Percentiles rank a stretch among this genome's conserved stretches.
Conservation (phyloP, 2,888 invertebrate genomes). For the Psylliodes chrysocephalus region DNA sequence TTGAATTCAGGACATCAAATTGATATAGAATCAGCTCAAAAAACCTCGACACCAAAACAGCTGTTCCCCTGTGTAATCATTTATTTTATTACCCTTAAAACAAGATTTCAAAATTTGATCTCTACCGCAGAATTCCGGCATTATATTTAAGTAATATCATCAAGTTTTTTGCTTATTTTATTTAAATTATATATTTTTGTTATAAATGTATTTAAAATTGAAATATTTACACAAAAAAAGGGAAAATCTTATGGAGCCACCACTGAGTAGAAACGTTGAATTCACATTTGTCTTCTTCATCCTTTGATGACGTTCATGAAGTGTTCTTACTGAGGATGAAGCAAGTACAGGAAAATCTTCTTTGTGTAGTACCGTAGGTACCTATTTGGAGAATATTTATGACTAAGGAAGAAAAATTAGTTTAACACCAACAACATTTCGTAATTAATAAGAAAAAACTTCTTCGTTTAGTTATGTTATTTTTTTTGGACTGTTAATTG, state of each 20-base stretch:
- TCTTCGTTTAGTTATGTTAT: conserved; percentile 9
- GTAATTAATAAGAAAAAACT: neutral
- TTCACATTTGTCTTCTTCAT: neutral
- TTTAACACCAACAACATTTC: neutral
- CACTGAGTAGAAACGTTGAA: neutral
- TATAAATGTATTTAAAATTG: too few species aligned
- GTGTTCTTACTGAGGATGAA: neutral
- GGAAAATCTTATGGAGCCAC: neutral
- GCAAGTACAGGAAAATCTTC: conserved; percentile 1
- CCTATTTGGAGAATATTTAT: conserved; percentile 1
- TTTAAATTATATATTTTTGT: too few species aligned
- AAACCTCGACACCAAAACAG: too few species aligned
- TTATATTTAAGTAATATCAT: too few species aligned
- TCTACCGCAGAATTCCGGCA: too few species aligned
- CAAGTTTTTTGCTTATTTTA: too few species aligned
- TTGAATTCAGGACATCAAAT: too few species aligned
- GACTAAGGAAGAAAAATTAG: conserved; percentile 4
- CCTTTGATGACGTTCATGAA: neutral
- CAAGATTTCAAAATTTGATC: too few species aligned
- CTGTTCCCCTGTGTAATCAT: too few species aligned
- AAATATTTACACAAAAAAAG: too few species aligned
- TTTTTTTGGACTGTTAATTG: conserved; percentile 13
- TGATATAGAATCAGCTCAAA: too few species aligned
- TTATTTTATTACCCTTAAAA: too few species aligned
- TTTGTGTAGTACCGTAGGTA: neutral